Evolutionary conservation across 37 sponge, comb jelly and placozoan species (phyloP), one percentile per base, ranked within the genome.

Genomic region (Axinella damicornis): DNA sequence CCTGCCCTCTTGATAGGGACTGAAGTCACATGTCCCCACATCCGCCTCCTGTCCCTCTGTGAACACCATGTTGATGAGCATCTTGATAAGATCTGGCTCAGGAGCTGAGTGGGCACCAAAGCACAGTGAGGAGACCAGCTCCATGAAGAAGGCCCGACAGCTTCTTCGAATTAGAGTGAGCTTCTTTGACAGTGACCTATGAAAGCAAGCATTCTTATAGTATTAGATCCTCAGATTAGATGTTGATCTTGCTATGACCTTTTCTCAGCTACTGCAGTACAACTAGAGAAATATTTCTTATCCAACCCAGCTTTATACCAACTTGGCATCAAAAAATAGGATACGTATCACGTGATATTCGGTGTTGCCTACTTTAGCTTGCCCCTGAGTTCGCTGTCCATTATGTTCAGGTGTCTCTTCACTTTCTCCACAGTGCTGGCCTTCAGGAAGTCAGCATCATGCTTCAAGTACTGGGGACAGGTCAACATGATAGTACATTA

Each of bases 81-180:
- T 64, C 28, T 78, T 62, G 59, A 87, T 74, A 22, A 92, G 88
- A 0, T 65, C 88, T 60, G 73, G 74, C 63, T 87, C 79, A 40
- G 92, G 92, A 31, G 85, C 69, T 33, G 53, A 69, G 24, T 57
- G 33, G n/a, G 55, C 67, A 25, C 92, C 92, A 79, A 92, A 92
- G 57, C 92, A 92, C n/a, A 92, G 76, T 12, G 61, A 53, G 53
- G 87, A 86, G 15, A 89, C 76, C 46, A 89, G 74, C 59, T 93
- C 90, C 71, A 86, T 78, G 62, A 89, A 89, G 57, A 81, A 89
- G 1, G n/a, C 24, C n/a, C 60, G 54, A 74, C 89, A 82, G 69
- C 36, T 57, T 27, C 75, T 69, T 19, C 53, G 37, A 53, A 89
- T 53, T 6, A 31, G 36, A 17, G 53, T 30, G 20, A 72, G 57